Evolutionary conservation across 1,140 invertebrate species (phyloP).

Genomic region (Drosophila repleta): DNA sequence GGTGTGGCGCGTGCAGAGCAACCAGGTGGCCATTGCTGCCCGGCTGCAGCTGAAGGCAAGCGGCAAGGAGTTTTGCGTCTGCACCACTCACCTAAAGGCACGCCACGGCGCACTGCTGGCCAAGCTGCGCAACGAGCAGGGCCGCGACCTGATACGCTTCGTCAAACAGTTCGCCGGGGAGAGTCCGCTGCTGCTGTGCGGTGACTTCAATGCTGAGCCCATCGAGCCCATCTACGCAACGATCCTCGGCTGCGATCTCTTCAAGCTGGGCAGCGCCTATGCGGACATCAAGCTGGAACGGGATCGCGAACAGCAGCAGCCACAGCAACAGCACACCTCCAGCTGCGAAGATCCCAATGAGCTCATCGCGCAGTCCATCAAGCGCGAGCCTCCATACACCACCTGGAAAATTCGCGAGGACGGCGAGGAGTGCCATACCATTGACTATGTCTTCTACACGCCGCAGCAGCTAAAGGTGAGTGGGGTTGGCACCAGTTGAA

Average conservation of each 20-base stretch:
- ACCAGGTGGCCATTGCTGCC: constrained; percentile 89
- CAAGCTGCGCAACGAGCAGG: constrained; percentile 90
- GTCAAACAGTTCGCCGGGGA: constrained; percentile 85
- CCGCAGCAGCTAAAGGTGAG: constrained; percentile 85
- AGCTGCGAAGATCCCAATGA: constrained; percentile 45
- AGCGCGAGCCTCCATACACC: constrained; percentile 89
- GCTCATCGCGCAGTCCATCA: constrained; percentile 68
- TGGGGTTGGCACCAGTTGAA: not conserved
- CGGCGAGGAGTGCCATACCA: constrained; percentile 89
- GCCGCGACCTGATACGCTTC: constrained; percentile 88
- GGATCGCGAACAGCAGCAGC: constrained; percentile 21
- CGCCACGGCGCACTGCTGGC: constrained; percentile 87
- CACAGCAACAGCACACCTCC: constrained; percentile 12
- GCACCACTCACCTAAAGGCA: constrained; percentile 92
- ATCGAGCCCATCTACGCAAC: constrained; percentile 89
- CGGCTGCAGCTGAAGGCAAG: constrained; percentile 85
- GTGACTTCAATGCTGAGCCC: constrained; percentile 93
- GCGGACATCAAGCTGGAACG: constrained; percentile 79
- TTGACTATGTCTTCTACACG: constrained; percentile 92
- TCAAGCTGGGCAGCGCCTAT: constrained; percentile 85
- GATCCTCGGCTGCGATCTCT: constrained; percentile 84
- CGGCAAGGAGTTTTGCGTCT: constrained; percentile 87
- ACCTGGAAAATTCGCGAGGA: constrained; percentile 92
- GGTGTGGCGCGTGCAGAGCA: constrained; percentile 89
- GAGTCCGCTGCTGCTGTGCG: constrained; percentile 88